Percentiles rank a stretch among this genome's conserved stretches.
Evolutionary conservation across 2,797 vertebrate species (phyloP).

Genomic region (Gallirallus australis): DNA sequence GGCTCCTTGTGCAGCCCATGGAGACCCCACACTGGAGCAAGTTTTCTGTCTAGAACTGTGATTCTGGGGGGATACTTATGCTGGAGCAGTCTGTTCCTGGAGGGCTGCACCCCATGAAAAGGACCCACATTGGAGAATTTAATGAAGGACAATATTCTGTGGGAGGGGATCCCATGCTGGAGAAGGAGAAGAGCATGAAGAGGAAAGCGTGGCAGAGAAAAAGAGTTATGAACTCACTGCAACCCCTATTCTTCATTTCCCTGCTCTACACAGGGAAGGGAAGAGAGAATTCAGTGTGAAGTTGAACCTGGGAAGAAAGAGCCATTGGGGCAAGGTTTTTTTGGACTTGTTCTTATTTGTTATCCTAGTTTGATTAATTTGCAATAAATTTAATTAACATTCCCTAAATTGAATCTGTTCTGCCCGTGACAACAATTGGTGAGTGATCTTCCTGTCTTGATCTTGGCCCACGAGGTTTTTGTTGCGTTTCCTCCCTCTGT

Average conservation of each 20-base stretch:
- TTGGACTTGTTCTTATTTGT: neutral
- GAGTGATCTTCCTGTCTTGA: neutral
- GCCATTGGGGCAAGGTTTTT: neutral
- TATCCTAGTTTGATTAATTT: neutral
- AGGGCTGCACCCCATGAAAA: neutral
- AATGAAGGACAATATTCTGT: neutral
- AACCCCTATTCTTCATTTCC: neutral
- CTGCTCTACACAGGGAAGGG: neutral
- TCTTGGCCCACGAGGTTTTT: neutral
- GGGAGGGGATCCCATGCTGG: neutral
- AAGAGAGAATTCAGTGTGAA: neutral
- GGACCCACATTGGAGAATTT: neutral
- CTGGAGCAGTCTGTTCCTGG: neutral
- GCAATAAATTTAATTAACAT: neutral
- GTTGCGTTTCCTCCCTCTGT: neutral
- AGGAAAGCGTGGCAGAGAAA: neutral
- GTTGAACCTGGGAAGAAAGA: neutral
- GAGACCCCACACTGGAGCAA: neutral
- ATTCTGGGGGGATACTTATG: neutral
- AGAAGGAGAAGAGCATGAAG: neutral
- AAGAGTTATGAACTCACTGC: neutral
- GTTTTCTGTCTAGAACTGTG: neutral
- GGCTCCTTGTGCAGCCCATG: neutral
- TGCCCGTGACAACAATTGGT: neutral
- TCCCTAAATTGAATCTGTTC: neutral